phyloP scores from a whole-genome alignment of 37 sponge, comb jelly and placozoan genomes.

The Haliclona indistincta region DNA sequence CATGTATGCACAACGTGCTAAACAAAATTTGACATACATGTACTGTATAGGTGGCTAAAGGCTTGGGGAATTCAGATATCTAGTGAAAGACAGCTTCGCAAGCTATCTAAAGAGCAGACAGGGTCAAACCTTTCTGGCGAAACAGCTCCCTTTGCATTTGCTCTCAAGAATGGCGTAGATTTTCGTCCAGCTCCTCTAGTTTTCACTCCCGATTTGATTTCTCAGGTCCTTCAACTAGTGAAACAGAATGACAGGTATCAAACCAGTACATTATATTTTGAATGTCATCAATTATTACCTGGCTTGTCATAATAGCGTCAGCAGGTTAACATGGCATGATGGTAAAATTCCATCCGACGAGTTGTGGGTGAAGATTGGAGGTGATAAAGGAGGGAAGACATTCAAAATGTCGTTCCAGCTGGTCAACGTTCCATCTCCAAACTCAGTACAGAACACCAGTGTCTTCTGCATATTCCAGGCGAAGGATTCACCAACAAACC shows the following conservation, averaged over 20 bases:
- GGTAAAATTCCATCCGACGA: slow-evolving; percentile 35
- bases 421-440: slow-evolving; percentile 20
- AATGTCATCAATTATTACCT: neutral
- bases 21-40: too few species aligned
- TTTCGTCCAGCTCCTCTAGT: slow-evolving; percentile 14
- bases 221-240: too few species aligned
- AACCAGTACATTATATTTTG: neutral
- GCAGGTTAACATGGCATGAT: slow-evolving; percentile 45
- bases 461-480: slow-evolving; percentile 24
- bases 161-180: neutral
- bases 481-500: slow-evolving; percentile 22
- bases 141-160: slow-evolving; percentile 13
- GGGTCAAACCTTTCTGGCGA: neutral
- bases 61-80: neutral
- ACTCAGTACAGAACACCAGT: slow-evolving; percentile 30
- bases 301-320: neutral
- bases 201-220: slow-evolving; percentile 6
- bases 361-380: slow-evolving; percentile 50
- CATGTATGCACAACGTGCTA: too few species aligned
- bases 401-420: slow-evolving; percentile 46
- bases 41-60: neutral
- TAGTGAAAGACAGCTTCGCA: neutral
- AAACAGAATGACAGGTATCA: too few species aligned
- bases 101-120: neutral
- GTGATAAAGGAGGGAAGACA: slow-evolving; percentile 43